These are phyloP conservation scores for Epistrophe eligans DNA, from an alignment of 2,888 invertebrate genomes.

Conservation along the genomic window DNA sequence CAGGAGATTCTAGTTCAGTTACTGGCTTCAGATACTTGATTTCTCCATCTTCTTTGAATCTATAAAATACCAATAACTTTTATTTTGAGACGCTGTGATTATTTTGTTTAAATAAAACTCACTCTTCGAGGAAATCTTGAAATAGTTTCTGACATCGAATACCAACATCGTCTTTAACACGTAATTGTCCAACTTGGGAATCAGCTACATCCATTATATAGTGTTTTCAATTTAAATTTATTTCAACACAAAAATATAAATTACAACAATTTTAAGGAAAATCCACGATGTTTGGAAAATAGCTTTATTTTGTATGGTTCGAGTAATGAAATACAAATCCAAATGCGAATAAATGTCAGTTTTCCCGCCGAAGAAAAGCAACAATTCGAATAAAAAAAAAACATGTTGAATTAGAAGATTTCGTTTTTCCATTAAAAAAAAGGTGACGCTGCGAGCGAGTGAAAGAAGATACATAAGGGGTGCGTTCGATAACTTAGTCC, in stretches of 20 bases:
- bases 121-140: constrained; percentile 98
- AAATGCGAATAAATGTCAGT: constrained; percentile 51
- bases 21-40: constrained; percentile 94
- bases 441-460: constrained; percentile 19
- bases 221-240: constrained; percentile 6
- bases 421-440: background rate
- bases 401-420: background rate
- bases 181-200: constrained; percentile 88
- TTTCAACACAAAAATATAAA: background rate
- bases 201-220: constrained; percentile 92
- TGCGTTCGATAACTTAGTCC: too few species aligned
- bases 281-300: constrained; percentile 51
- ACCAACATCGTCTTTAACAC: constrained; percentile 95
- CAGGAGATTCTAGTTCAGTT: constrained; percentile 92
- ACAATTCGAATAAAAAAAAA: constrained; percentile 10
- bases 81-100: constrained; percentile 79
- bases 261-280: background rate
- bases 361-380: constrained; percentile 57
- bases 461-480: background rate
- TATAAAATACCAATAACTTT: constrained; percentile 78
- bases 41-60: constrained; percentile 94
- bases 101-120: constrained; percentile 78
- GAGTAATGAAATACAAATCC: background rate
- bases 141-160: constrained; percentile 97
- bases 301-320: background rate